Evolutionary conservation across 2,888 invertebrate genomes (phyloP).

Genomic region (Limnephilus auricula): DNA sequence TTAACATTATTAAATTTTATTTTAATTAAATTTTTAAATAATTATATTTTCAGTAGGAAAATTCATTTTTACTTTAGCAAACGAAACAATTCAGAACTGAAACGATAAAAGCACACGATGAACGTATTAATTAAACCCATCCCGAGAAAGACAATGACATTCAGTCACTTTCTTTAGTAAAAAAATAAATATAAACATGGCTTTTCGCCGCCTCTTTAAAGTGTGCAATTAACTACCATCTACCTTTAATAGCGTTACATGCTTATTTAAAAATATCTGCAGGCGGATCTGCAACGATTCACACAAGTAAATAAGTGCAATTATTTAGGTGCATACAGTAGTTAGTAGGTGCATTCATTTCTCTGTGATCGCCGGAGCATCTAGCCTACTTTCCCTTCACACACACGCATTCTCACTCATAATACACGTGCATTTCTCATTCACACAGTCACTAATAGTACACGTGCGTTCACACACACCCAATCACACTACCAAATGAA

Average conservation of each 20-base stretch:
- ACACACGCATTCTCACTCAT: background rate
- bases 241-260: too few relatives aligned
- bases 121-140: background rate
- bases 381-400: conserved; percentile 26
- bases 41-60: background rate
- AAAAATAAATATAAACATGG: too few relatives aligned
- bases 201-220: background rate
- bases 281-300: background rate
- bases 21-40: too few relatives aligned
- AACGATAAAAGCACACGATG: too few relatives aligned
- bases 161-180: background rate
- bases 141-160: background rate
- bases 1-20: too few relatives aligned
- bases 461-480: background rate
- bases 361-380: conserved; percentile 18
- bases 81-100: background rate
- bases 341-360: conserved; percentile 22
- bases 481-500: background rate
- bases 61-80: background rate
- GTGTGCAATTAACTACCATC: too few relatives aligned
- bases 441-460: background rate
- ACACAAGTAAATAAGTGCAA: background rate
- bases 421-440: background rate
- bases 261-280: background rate
- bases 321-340: background rate